Conservation (phyloP, 2,113 vertebrate species). For the Pundamilia nyererei region DNA sequence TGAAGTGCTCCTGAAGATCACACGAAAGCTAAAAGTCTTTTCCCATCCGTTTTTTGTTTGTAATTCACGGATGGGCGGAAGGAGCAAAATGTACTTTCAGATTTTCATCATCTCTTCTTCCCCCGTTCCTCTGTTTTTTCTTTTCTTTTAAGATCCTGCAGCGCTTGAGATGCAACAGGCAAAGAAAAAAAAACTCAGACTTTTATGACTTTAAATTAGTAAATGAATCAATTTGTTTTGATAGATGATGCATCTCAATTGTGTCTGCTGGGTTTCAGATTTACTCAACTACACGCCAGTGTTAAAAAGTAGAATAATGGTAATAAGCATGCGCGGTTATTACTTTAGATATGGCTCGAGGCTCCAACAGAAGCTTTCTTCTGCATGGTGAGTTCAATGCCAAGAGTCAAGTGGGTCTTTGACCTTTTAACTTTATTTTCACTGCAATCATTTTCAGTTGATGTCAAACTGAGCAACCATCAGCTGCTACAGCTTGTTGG, state of each 20-base stretch:
- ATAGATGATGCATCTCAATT: not conserved
- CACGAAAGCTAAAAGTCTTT: slow-evolving; percentile 60
- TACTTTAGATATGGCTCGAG: slow-evolving; percentile 15
- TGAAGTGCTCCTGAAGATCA: slow-evolving; percentile 55
- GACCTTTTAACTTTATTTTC: slow-evolving; percentile 11
- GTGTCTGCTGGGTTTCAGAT: not conserved
- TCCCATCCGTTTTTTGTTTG: slow-evolving; percentile 6
- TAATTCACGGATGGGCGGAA: slow-evolving; percentile 20
- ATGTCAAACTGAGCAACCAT: not conserved
- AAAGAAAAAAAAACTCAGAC: not conserved
- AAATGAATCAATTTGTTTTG: not conserved
- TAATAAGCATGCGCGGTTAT: not conserved
- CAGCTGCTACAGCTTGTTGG: not conserved
- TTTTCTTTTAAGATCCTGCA: not conserved
- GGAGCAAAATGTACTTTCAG: slow-evolving; percentile 13
- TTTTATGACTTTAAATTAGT: not conserved
- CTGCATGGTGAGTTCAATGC: slow-evolving; percentile 1
- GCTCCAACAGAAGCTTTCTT: not conserved
- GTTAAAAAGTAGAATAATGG: not conserved
- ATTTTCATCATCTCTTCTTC: slow-evolving; percentile 29
- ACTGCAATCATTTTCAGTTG: not conserved
- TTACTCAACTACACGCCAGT: not conserved
- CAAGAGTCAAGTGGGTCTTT: slow-evolving; percentile 18
- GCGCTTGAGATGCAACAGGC: slow-evolving; percentile 17
- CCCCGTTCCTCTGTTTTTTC: not conserved